Conservation (phyloP, 2,113 vertebrate species). For the Morone saxatilis region DNA sequence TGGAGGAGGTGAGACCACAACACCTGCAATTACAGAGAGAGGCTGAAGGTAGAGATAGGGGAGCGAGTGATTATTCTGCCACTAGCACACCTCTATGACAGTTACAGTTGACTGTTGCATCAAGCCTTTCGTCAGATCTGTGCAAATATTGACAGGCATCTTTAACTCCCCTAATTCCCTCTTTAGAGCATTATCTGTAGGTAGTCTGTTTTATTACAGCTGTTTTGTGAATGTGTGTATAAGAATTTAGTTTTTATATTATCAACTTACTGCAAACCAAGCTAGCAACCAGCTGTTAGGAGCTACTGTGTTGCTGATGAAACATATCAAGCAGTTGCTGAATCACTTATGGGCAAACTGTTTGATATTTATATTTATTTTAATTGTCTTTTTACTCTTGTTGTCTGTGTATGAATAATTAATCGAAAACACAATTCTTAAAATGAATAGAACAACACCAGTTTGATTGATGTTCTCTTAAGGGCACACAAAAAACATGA, state of each 20-base stretch:
- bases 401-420: too few relatives aligned
- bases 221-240: background rate
- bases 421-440: background rate
- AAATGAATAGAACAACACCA: background rate
- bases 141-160: background rate
- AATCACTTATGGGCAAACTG: background rate
- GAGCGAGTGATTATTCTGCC: background rate
- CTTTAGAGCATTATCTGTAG: background rate
- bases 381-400: too few relatives aligned
- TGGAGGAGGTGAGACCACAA: constrained; percentile 23
- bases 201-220: background rate
- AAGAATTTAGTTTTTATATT: background rate
- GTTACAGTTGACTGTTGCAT: background rate
- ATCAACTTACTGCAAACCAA: background rate
- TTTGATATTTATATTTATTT: too few relatives aligned
- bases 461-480: background rate
- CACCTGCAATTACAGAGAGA: constrained; percentile 54
- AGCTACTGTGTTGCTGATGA: background rate
- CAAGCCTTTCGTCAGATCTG: background rate
- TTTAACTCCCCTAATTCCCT: background rate
- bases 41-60: too few relatives aligned
- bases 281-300: background rate
- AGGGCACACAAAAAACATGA: background rate
- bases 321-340: background rate
- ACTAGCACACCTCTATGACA: background rate